Percentiles rank a stretch among this genome's conserved stretches.
phyloP scores from a whole-genome alignment of 2,113 vertebrate species.

The Lagopus leucura region DNA sequence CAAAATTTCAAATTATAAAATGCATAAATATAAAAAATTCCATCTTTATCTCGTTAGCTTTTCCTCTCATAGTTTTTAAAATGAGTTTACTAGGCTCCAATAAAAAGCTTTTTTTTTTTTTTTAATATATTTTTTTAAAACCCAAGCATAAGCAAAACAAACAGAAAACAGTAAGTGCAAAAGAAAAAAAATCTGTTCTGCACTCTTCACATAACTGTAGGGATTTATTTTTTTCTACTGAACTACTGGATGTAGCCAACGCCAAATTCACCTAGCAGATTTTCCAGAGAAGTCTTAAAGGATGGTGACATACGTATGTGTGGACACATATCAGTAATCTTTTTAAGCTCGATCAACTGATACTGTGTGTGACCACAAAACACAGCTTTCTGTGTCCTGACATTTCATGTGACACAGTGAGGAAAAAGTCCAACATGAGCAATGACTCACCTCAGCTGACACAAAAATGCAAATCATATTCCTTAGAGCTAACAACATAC shows the following conservation, averaged over 20 bases:
- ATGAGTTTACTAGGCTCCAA: not conserved
- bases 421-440: not conserved
- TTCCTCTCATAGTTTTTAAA: not conserved
- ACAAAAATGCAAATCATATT: not conserved
- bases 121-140: slow-evolving; percentile 26
- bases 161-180: not conserved
- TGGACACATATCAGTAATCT: not conserved
- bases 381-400: not conserved
- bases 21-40: not conserved
- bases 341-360: not conserved
- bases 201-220: not conserved
- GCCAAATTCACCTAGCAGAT: not conserved
- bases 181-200: not conserved
- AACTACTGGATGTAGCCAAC: not conserved
- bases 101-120: not conserved
- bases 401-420: not conserved
- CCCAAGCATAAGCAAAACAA: not conserved
- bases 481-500: not conserved
- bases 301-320: not conserved
- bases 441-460: not conserved
- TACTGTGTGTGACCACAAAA: not conserved
- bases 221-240: not conserved
- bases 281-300: not conserved
- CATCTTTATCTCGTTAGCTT: not conserved
- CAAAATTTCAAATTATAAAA: not conserved